Percentiles rank a stretch among this genome's conserved stretches.
Evolutionary conservation across 2,888 invertebrate genomes (phyloP).

Genomic region (Caenorhabditis plicata): DNA sequence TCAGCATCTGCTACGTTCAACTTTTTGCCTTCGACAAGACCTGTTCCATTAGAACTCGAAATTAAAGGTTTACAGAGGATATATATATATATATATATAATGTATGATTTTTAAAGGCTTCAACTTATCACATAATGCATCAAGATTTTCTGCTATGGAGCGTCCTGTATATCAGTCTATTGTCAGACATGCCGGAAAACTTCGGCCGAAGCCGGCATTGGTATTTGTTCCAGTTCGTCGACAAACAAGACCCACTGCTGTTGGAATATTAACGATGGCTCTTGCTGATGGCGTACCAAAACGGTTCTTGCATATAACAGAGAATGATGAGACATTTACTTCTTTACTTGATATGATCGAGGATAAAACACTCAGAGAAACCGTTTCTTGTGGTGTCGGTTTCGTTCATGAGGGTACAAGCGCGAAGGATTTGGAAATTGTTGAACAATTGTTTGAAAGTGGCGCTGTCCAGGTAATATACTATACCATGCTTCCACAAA

Average conservation of each 20-base stretch:
- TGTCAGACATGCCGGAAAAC: conserved; percentile 67
- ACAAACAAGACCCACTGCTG: conserved; percentile 77
- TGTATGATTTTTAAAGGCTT: too few relatives aligned
- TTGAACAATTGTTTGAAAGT: conserved; percentile 88
- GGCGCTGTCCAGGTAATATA: conserved; percentile 78
- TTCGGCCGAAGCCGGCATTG: conserved; percentile 78
- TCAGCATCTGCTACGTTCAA: conserved; percentile 91
- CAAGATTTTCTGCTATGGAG: conserved; percentile 90
- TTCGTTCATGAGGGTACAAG: conserved; percentile 93
- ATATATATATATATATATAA: too few relatives aligned
- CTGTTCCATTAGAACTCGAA: conserved; percentile 89
- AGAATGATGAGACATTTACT: conserved; percentile 58
- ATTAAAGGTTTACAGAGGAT: too few relatives aligned
- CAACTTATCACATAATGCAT: conserved; percentile 95
- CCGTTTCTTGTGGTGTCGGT: conserved; percentile 89
- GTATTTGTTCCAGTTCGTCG: conserved; percentile 79
- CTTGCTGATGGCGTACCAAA: conserved; percentile 84
- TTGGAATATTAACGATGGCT: conserved; percentile 89
- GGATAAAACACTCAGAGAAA: conserved; percentile 88
- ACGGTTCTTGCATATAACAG: conserved; percentile 77
- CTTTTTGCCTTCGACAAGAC: conserved; percentile 96
- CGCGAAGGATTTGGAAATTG: conserved; percentile 81
- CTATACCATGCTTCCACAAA: neutral
- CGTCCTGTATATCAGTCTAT: conserved; percentile 95
- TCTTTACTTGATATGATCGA: conserved; percentile 75